These are phyloP conservation scores for Halcyon leucocephala DNA, from an alignment of 2,797 vertebrate genomes.

Conservation along the genomic window DNA sequence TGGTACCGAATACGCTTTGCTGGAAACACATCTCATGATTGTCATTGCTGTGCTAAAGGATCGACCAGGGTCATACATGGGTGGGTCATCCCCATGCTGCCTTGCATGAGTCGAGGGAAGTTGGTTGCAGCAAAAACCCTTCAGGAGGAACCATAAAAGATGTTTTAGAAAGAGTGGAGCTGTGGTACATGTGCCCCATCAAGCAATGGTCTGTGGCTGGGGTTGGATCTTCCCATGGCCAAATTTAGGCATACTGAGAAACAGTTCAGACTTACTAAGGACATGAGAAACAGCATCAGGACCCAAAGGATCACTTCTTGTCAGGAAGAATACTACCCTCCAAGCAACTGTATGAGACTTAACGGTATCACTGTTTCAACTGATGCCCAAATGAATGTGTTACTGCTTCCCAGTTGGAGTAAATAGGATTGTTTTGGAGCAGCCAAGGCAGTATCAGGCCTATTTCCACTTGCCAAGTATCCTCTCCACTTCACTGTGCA, in stretches of 20 bases:
- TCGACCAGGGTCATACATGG: rapidly evolving
- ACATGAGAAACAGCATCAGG: not conserved
- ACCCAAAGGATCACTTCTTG: rapidly evolving
- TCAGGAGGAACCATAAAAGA: not conserved
- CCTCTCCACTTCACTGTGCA: rapidly evolving
- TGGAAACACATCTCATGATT: not conserved
- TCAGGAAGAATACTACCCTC: not conserved
- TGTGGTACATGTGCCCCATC: rapidly evolving
- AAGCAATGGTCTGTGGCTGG: not conserved
- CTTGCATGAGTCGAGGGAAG: not conserved
- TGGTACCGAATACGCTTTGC: rapidly evolving
- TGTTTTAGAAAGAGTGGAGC: not conserved
- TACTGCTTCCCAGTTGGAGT: not conserved
- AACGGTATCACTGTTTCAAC: rapidly evolving
- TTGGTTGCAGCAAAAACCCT: not conserved
- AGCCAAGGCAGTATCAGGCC: not conserved
- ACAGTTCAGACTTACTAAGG: not conserved
- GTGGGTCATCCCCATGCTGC: not conserved
- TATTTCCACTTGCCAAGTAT: not conserved
- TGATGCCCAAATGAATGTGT: rapidly evolving
- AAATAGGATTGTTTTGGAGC: not conserved
- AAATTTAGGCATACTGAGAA: not conserved
- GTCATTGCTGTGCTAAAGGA: not conserved
- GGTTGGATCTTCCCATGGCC: not conserved
- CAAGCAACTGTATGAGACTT: not conserved